These are phyloP conservation scores for Craterocephalus amniculus DNA, from an alignment of 2,797 vertebrate genomes.

Conservation along the genomic window DNA sequence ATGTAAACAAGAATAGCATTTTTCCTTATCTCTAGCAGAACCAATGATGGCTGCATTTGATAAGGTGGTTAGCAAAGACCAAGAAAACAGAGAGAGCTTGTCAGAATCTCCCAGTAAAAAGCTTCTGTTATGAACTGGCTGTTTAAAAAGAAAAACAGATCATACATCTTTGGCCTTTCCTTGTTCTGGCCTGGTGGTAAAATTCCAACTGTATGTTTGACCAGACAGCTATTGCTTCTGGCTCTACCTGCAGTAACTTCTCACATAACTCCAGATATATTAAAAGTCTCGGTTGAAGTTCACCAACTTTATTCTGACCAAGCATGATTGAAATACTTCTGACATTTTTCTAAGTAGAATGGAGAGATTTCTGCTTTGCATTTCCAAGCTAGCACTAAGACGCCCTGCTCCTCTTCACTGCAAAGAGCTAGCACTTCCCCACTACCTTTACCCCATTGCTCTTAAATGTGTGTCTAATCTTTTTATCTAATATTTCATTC, in stretches of 20 bases:
- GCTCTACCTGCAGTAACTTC: background rate
- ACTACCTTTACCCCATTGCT: too few relatives aligned
- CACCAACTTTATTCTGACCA: too few relatives aligned
- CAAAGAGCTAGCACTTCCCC: too few relatives aligned
- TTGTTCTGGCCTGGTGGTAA: background rate
- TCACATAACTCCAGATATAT: background rate
- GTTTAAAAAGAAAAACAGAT: background rate
- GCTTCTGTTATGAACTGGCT: background rate
- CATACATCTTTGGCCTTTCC: background rate
- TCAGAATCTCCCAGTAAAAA: background rate
- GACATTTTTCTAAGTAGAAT: too few relatives aligned
- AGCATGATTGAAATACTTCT: too few relatives aligned
- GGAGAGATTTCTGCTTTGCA: background rate
- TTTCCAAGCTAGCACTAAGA: background rate
- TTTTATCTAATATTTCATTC: too few relatives aligned
- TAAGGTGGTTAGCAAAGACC: background rate
- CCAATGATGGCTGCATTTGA: background rate
- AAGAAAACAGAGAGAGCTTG: background rate
- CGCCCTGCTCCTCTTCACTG: too few relatives aligned
- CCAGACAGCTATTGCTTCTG: background rate
- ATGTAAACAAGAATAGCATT: too few relatives aligned
- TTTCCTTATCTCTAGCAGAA: background rate
- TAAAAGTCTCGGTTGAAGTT: too few relatives aligned
- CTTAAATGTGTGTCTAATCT: too few relatives aligned
- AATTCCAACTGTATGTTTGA: background rate